Evolutionary conservation across 2,888 invertebrate genomes (phyloP), one percentile per base, ranked within the genome.

Genomic region (Matsumyia berberina): DNA sequence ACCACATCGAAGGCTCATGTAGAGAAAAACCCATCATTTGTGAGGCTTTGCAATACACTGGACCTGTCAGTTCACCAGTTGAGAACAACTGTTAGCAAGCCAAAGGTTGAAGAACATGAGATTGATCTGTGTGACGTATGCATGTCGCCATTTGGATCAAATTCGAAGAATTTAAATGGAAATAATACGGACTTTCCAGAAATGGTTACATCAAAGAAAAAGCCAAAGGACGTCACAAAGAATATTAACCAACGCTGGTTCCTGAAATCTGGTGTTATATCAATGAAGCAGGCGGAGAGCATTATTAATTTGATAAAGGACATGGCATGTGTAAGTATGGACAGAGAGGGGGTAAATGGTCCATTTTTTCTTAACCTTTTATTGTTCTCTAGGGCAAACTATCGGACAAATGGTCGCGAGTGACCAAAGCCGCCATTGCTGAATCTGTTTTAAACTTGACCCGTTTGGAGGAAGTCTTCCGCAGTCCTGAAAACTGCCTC

Each of bases 301-400:
- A 97, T 98, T 51, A 96, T 98, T 46, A 94, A 94, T 70, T 93
- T 99, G 5, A 94, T 99, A 15, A 95, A 96, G 85, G 98, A 99
- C 89, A 97, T 99, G 96, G 96, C 97, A 17, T 95, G 96, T 90
- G 98, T 98, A 93, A 93, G 93, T 92, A 24, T 11, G 7, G 1
- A 15, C 15, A 15, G 8, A 7, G 9, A 46, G 19, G 37, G 12
- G 37, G 12, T 69, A 31, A 37, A 1, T 44, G 5, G 2, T 2
- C n/a, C 11, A 15, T 9, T 31, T 44, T 29, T 12, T 19, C 17
- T 44, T 15, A 49, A 33, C 42, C 31, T 67, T 19, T 78, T n/a
- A 5, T 6, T 89, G 4, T 24, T 3, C 24, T 91, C 1, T 55
- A 97, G 97, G 97, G 97, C 2, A 96, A 96, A 89, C 92, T 98